Evolutionary conservation across 2,797 vertebrate genomes (phyloP), one percentile per base, ranked within the genome.

Genomic region (Tiaroga cobitis): DNA sequence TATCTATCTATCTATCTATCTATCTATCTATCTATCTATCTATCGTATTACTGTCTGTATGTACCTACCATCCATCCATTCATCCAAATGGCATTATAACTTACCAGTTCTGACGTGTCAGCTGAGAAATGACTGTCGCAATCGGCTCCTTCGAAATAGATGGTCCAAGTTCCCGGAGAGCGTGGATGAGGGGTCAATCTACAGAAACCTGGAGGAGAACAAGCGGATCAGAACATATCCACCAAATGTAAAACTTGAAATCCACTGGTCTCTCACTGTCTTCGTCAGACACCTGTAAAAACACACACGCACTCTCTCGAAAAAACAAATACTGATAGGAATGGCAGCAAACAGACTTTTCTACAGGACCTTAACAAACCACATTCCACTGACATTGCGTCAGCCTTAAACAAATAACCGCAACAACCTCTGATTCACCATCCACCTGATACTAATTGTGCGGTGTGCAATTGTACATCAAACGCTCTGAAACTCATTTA

Each of bases 101-200:
- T 84, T 95, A 96, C 97, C 95, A 99, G 92, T 54, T 99, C 97
- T 69, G 96, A 93, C 90, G 82, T 96, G 83, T 98, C 97, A 1
- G 94, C 92, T 26, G 96, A 94, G 76, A 99, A 93, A 89, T 97
- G 97, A 90, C 93, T 97, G 89, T 99, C 98, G 7, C 96, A 98
- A 91, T 98, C 97, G 2, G 97, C 96, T 88, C 98, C 98, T 93
- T 99, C 98, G 19, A 99, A 99, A 91, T 97, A 96, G 89, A 99
- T 94, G 0, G 98, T 99, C 98, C 98, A 99, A 0, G 97, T 98
- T 2, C 98, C 98, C 1, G 97, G 97, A 0, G 98, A 97, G 3
- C 96, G 97, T 2, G 96, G 91, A 82, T 98, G 97, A 74, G 97
- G 96, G 0, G 89, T 92, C 74, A 99, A 90, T 37, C 97, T 95